These are phyloP conservation scores for Asobara japonica DNA, from an alignment of 1,140 invertebrate species.

Conservation along the genomic window DNA sequence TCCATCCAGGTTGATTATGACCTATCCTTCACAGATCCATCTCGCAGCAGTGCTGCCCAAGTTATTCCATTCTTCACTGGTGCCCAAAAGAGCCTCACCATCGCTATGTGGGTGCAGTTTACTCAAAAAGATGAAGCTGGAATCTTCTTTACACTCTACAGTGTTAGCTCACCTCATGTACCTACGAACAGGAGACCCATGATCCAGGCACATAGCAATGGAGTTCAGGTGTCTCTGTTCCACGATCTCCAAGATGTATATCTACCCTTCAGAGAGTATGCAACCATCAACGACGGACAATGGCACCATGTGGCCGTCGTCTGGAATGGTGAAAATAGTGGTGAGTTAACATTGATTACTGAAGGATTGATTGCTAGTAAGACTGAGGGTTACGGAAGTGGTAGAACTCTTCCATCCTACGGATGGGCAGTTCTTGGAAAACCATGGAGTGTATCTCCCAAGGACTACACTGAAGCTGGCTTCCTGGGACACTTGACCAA, in stretches of 20 bases:
- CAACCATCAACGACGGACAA: slow-evolving; percentile 93
- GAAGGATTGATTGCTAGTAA: slow-evolving; percentile 93
- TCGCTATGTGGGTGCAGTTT: slow-evolving; percentile 97
- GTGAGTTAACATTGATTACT: slow-evolving; percentile 86
- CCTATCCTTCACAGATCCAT: slow-evolving; percentile 90
- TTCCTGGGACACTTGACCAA: slow-evolving; percentile 96
- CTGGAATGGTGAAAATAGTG: slow-evolving; percentile 88
- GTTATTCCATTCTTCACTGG: slow-evolving; percentile 88
- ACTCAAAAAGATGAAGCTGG: slow-evolving; percentile 88
- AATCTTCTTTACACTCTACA: slow-evolving; percentile 93
- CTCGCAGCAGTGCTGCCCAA: slow-evolving; percentile 87
- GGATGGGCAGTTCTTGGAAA: slow-evolving; percentile 93
- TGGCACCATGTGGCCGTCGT: slow-evolving; percentile 97
- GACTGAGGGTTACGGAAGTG: slow-evolving; percentile 84
- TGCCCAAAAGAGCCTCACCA: slow-evolving; percentile 80
- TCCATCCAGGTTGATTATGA: slow-evolving; percentile 96
- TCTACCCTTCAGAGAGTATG: slow-evolving; percentile 88
- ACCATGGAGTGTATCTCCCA: slow-evolving; percentile 78
- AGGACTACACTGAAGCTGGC: slow-evolving; percentile 83
- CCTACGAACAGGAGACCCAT: slow-evolving; percentile 81
- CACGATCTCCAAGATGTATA: slow-evolving; percentile 89
- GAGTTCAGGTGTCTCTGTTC: slow-evolving; percentile 89
- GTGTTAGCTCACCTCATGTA: slow-evolving; percentile 83
- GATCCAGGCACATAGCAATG: slow-evolving; percentile 89
- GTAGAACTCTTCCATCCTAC: slow-evolving; percentile 80